A percentile compares a stretch with the other conserved stretches of the same genome.
Conservation (phyloP, 2,797 vertebrate genomes). For the Thunnus albacares region DNA sequence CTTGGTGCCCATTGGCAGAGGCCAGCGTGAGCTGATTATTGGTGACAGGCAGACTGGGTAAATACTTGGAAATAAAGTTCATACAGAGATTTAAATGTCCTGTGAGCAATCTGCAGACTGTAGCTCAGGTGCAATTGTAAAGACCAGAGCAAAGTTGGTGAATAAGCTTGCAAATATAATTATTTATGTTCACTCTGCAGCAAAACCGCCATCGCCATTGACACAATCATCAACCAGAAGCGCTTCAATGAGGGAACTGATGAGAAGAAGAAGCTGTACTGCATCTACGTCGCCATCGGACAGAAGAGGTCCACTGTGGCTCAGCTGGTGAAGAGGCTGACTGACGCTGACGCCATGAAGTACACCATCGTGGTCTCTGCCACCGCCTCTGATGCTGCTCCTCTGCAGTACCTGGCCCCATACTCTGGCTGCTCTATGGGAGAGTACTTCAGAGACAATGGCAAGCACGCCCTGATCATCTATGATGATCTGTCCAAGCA, state of each 20-base stretch:
- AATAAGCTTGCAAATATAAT: not conserved
- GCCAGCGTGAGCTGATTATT: constrained; percentile 98
- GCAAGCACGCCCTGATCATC: constrained; percentile 97
- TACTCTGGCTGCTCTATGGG: constrained; percentile 99
- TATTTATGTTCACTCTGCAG: constrained; percentile 70
- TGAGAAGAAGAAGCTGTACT: constrained; percentile 99
- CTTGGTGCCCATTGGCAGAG: constrained; percentile 97
- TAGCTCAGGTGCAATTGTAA: not conserved
- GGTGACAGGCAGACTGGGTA: constrained; percentile 99
- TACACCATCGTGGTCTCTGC: constrained; percentile 99
- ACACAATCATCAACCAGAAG: constrained; percentile 99
- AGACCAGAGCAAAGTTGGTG: not conserved
- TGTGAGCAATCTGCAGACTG: not conserved
- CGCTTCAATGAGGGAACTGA: constrained; percentile 97
- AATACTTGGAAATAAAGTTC: constrained; percentile 24
- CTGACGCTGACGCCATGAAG: constrained; percentile 97
- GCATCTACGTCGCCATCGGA: constrained; percentile 98
- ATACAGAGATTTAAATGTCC: not conserved
- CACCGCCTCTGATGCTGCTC: constrained; percentile 97
- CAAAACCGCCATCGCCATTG: constrained; percentile 99
- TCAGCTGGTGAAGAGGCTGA: constrained; percentile 97
- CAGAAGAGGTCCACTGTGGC: constrained; percentile 99
- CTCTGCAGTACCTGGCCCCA: constrained; percentile 97
- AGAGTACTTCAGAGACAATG: constrained; percentile 98
- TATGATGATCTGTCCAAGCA: constrained; percentile 99